phyloP scores from a whole-genome alignment of 2,113 vertebrate genomes.

The Myotis brandtii region DNA sequence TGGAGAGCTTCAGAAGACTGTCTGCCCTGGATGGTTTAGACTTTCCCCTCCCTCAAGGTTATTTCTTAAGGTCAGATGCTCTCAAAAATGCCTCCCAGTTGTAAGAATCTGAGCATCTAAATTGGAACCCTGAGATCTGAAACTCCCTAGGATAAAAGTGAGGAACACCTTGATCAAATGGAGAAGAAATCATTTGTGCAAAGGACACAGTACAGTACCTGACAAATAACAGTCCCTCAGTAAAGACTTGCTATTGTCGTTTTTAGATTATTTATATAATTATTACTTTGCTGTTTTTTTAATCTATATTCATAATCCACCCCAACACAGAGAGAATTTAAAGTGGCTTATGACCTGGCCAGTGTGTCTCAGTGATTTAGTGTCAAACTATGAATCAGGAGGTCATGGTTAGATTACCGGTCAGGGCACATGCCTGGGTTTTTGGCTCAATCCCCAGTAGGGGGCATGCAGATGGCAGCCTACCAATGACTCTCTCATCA shows the following conservation, averaged over 20 bases:
- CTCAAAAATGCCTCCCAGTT: background rate
- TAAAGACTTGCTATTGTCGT: background rate
- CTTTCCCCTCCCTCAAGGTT: conserved; percentile 48
- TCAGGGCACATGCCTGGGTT: too few relatives aligned
- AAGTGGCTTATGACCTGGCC: background rate
- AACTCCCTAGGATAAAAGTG: background rate
- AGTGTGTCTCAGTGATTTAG: too few relatives aligned
- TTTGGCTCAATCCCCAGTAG: too few relatives aligned
- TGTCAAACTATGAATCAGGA: too few relatives aligned
- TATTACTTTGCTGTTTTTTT: background rate
- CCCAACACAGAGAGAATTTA: background rate
- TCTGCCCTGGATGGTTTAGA: conserved; percentile 29
- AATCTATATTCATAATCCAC: background rate
- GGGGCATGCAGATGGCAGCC: too few relatives aligned
- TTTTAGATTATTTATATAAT: background rate
- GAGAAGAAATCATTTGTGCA: conserved; percentile 1
- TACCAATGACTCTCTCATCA: too few relatives aligned
- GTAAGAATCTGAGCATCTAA: background rate
- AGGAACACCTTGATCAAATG: background rate
- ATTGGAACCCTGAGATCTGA: background rate
- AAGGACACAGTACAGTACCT: background rate
- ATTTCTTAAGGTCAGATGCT: conserved; percentile 22
- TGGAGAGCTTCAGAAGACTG: conserved; percentile 45
- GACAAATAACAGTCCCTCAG: background rate
- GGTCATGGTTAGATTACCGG: too few relatives aligned